Percentiles rank a stretch among this genome's conserved stretches.
Conservation (phyloP, 2,888 invertebrate genomes). For the Petrolisthes cinctipes region DNA sequence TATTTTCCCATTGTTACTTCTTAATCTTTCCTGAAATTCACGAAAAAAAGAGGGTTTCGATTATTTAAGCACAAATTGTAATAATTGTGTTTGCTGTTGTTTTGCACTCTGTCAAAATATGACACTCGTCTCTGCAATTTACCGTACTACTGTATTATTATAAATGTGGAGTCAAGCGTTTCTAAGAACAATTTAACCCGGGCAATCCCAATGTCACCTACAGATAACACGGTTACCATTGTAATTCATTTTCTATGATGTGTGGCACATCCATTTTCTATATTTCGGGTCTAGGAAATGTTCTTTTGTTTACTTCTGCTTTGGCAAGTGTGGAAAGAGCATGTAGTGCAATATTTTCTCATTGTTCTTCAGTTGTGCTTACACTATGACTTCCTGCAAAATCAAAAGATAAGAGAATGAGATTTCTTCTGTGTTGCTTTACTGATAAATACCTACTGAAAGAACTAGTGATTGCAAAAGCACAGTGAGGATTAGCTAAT, state of each 20-base stretch:
- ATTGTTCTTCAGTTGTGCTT: background rate
- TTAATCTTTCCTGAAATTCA: no score
- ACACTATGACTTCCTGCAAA: background rate
- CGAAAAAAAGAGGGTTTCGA: no score
- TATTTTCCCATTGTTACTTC: no score
- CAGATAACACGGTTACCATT: background rate
- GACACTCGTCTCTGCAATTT: no score
- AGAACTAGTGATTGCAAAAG: background rate
- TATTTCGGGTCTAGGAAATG: background rate
- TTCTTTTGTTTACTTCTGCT: background rate
- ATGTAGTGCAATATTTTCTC: background rate
- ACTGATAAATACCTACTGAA: background rate
- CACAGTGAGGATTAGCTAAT: background rate
- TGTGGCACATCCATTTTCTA: background rate
- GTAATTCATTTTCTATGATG: background rate
- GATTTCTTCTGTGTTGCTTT: background rate
- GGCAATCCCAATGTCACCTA: background rate
- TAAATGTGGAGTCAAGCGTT: no score
- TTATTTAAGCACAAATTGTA: no score
- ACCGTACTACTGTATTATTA: no score
- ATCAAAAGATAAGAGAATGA: background rate
- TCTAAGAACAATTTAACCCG: background rate
- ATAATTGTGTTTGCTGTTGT: background rate
- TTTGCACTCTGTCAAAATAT: no score
- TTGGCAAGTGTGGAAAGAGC: slow-evolving; percentile 3